A percentile compares a stretch with the other conserved stretches of the same genome.
Conservation (phyloP, 1,140 invertebrate species). For the Rhyzopertha dominica region DNA sequence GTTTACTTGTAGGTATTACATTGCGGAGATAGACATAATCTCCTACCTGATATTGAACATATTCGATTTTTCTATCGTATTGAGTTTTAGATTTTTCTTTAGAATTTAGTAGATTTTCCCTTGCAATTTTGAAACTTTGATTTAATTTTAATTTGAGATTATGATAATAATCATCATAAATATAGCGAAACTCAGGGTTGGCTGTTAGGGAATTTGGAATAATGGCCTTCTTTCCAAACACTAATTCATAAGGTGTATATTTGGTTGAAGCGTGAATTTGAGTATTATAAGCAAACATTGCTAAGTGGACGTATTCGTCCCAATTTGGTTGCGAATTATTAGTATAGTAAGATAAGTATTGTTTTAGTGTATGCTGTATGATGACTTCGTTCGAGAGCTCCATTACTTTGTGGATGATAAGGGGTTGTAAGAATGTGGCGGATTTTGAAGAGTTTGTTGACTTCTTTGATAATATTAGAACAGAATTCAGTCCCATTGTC, state of each 20-base stretch:
- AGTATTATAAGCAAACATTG: slow-evolving; percentile 44
- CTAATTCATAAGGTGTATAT: slow-evolving; percentile 44
- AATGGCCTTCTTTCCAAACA: slow-evolving; percentile 40
- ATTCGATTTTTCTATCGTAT: slow-evolving; percentile 31
- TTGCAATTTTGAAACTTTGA: slow-evolving; percentile 32
- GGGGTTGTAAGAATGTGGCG: slow-evolving; percentile 17
- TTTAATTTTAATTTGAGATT: slow-evolving; percentile 37
- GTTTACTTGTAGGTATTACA: slow-evolving; percentile 17
- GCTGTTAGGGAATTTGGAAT: slow-evolving; percentile 25
- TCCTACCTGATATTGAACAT: slow-evolving; percentile 21
- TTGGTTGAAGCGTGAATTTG: slow-evolving; percentile 39
- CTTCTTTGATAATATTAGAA: slow-evolving; percentile 25
- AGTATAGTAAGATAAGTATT: slow-evolving; percentile 38
- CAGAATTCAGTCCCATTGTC: slow-evolving; percentile 40
- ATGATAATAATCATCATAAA: slow-evolving; percentile 37
- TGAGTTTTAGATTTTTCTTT: slow-evolving; percentile 34
- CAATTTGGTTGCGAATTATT: slow-evolving; percentile 29
- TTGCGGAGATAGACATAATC: slow-evolving; percentile 23
- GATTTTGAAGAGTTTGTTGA: slow-evolving; percentile 33
- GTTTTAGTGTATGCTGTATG: slow-evolving; percentile 33
- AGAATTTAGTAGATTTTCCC: slow-evolving; percentile 25
- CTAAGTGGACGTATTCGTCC: slow-evolving; percentile 36
- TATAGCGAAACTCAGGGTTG: slow-evolving; percentile 26
- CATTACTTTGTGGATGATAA: slow-evolving; percentile 32
- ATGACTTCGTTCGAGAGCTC: slow-evolving; percentile 29